Conservation (phyloP, 1,140 invertebrate genomes). For the Sitobion miscanthi region DNA sequence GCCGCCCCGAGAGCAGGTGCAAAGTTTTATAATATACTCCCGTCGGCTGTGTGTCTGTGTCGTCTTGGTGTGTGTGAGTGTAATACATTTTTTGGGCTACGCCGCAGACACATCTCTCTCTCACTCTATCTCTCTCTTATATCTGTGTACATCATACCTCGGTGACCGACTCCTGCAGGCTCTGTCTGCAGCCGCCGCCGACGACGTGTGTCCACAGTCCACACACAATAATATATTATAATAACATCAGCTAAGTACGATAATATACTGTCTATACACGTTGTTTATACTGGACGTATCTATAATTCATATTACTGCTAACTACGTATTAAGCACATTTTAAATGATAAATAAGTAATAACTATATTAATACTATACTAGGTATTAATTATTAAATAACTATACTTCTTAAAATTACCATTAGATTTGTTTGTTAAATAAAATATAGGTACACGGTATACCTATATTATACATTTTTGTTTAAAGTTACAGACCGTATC, state of each 20-base stretch:
- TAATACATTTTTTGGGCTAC: conserved; percentile 9
- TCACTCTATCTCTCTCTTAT: neutral
- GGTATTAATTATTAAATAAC: neutral
- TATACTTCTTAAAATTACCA: neutral
- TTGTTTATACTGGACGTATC: neutral
- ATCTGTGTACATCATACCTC: neutral
- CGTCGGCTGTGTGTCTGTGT: neutral
- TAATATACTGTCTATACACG: neutral
- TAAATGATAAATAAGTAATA: neutral
- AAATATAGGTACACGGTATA: neutral
- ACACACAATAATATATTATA: neutral
- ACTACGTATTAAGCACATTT: neutral
- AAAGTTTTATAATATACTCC: conserved; percentile 32
- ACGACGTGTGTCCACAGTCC: neutral
- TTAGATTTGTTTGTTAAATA: too few relatives aligned
- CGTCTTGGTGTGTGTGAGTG: neutral
- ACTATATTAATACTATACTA: too few relatives aligned
- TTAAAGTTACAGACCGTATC: neutral
- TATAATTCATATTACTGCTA: neutral
- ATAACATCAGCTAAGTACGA: neutral
- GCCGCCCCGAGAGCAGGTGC: conserved; percentile 39
- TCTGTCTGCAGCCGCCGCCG: neutral
- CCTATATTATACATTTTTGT: neutral
- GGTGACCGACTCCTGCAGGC: neutral
- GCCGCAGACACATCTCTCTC: neutral